Conservation (phyloP, 2,888 invertebrate genomes). For the Drosophila quinaria region DNA sequence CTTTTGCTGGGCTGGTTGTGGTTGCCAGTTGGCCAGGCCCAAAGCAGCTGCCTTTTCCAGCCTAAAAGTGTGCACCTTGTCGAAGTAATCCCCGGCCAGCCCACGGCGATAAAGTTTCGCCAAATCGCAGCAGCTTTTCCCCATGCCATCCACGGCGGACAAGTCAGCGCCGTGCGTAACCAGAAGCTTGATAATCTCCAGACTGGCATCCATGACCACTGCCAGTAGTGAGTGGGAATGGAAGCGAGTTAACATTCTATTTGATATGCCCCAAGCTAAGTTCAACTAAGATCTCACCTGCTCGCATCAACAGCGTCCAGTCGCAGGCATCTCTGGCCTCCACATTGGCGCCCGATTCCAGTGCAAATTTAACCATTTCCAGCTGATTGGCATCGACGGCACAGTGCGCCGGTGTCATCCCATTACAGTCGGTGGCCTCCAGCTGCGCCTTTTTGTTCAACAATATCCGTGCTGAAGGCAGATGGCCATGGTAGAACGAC, state of each 20-base stretch:
- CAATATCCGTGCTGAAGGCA: constrained; percentile 83
- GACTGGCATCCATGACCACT: constrained; percentile 83
- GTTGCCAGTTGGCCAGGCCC: constrained; percentile 14
- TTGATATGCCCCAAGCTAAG: background rate
- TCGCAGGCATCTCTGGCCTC: constrained; percentile 83
- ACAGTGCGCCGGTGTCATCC: constrained; percentile 84
- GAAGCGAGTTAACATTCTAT: constrained; percentile 1
- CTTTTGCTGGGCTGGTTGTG: constrained; percentile 29
- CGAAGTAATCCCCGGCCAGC: constrained; percentile 75
- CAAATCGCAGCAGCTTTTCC: constrained; percentile 79
- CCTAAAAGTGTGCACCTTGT: constrained; percentile 65
- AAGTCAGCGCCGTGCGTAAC: constrained; percentile 79
- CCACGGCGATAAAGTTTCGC: constrained; percentile 79
- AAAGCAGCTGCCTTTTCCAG: constrained; percentile 41
- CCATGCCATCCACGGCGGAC: constrained; percentile 71
- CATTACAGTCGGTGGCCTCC: constrained; percentile 83
- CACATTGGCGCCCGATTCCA: constrained; percentile 83
- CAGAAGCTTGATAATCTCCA: constrained; percentile 82
- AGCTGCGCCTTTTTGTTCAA: constrained; percentile 84
- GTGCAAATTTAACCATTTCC: constrained; percentile 83
- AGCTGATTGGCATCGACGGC: constrained; percentile 84
- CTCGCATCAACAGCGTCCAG: constrained; percentile 84
- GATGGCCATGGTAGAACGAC: constrained; percentile 84
- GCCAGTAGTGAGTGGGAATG: constrained; percentile 5
- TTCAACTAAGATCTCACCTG: constrained; percentile 73